Evolutionary conservation across 1,140 invertebrate genomes (phyloP).

Genomic region (Tetragonula clypearis): DNA sequence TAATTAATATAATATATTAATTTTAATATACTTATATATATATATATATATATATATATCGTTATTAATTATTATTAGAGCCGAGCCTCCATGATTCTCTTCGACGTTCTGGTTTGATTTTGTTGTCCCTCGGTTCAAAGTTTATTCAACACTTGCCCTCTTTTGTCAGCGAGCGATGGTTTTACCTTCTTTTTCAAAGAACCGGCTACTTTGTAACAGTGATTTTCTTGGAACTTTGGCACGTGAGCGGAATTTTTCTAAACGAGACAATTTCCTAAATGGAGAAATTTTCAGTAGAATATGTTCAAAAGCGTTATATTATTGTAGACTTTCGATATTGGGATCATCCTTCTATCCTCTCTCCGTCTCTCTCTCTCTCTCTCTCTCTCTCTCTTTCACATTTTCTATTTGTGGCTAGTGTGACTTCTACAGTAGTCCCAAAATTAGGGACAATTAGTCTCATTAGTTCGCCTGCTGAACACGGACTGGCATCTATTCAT

Average conservation of each 20-base stretch:
- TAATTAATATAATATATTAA: too few species aligned
- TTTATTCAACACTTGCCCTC: background rate
- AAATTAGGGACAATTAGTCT: background rate
- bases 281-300: background rate
- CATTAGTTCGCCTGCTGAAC: background rate
- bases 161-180: background rate
- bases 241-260: background rate
- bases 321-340: background rate
- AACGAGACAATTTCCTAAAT: background rate
- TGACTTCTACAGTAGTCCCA: background rate
- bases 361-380: background rate
- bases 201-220: background rate
- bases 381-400: too few species aligned
- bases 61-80: conserved; percentile 9
- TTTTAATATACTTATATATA: too few species aligned
- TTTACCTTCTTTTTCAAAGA: background rate
- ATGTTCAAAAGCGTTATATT: background rate
- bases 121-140: background rate
- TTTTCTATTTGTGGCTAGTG: background rate
- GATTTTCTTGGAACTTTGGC: background rate
- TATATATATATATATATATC: conserved; percentile 11
- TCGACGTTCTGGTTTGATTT: background rate
- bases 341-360: background rate
- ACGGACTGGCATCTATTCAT: background rate
- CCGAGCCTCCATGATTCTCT: conserved; percentile 3